Base-by-base conservation (phyloP, 2,888 invertebrate genomes). In the Hypomecis punctinalis region DNA sequence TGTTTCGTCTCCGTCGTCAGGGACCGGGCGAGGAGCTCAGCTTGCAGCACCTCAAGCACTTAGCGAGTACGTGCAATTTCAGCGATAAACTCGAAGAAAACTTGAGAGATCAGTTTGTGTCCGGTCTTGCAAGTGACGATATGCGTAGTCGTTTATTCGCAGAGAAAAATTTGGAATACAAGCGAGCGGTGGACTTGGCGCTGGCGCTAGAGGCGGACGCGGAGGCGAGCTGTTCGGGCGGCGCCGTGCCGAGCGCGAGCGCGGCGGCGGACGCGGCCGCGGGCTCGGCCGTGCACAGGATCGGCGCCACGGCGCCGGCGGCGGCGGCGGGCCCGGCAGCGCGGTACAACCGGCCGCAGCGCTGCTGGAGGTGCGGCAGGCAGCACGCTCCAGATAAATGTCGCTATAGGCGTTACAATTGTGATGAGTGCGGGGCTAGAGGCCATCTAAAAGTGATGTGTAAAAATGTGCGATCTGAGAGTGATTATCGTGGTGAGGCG, bases 191-290 rank as follows among this genome's bases (percentile, higher is more conserved):
- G 6, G 43, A 4, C 43, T n/a, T 75, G 70, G 23, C 73, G 76
- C 0, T 64, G n/a, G 10, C 71, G 61, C 39, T 75, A 75, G 8
- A 73, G 58, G 0, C 76, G 77, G 72, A n/a, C n/a, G n/a, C 40
- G 76, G 37, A 69, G 70, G 0, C 48, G 77, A 37, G 9, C 47
- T 80, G 5, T 78, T 78, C 49, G 74, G 76, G 74, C 76, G 1
- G 78, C 76, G 51, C 62, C 53, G 33, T 61, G 63, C 0, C 36
- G 78, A 1, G 55, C 70, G 35, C 45, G 13, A 8, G 45, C 5
- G 5, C 45, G 5, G 45, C 45, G 13, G 3, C 45, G 45, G 3
- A 11, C 13, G 45, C 45, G 5, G 45, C 45, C 45, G 45, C 45
- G 13, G 45, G 45, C 45, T 11, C 45, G 45, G 45, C 13, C 11